These are phyloP conservation scores for Myotis findleyi DNA, from an alignment of 2,797 vertebrate genomes.

Conservation along the genomic window DNA sequence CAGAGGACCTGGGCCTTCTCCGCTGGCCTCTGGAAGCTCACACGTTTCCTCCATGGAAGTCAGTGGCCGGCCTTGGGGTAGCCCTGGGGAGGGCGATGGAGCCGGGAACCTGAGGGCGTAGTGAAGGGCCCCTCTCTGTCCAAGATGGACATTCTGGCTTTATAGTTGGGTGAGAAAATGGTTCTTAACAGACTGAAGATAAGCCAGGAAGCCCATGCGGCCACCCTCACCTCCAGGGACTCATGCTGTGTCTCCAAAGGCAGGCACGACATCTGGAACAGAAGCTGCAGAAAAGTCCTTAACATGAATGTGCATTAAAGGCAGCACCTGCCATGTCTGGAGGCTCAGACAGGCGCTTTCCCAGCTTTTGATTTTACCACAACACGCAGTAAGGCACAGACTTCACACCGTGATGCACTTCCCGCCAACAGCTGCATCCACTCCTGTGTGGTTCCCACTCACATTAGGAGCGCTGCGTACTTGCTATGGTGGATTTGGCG, in stretches of 20 bases:
- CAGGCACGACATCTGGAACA: background rate
- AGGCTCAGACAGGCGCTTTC: background rate
- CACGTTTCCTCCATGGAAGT: background rate
- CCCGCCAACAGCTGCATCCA: rapidly evolving
- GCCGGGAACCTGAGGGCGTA: background rate
- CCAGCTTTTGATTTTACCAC: background rate
- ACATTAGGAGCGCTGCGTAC: background rate
- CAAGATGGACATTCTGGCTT: background rate
- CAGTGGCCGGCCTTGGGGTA: background rate
- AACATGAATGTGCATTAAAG: background rate
- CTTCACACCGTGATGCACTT: rapidly evolving
- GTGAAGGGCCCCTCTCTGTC: background rate
- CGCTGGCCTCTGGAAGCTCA: background rate
- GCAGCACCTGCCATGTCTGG: background rate
- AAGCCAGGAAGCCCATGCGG: background rate
- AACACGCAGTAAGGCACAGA: background rate
- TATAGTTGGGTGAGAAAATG: background rate
- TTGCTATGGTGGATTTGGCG: background rate
- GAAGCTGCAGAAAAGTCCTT: background rate
- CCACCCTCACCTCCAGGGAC: too few relatives aligned
- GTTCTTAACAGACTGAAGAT: background rate
- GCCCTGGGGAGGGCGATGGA: too few relatives aligned
- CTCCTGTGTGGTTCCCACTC: background rate
- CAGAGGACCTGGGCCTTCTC: background rate
- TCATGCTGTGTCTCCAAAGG: background rate